These are phyloP conservation scores for Periophthalmodon schlosseri DNA, from an alignment of 2,113 vertebrate genomes.

Conservation along the genomic window DNA sequence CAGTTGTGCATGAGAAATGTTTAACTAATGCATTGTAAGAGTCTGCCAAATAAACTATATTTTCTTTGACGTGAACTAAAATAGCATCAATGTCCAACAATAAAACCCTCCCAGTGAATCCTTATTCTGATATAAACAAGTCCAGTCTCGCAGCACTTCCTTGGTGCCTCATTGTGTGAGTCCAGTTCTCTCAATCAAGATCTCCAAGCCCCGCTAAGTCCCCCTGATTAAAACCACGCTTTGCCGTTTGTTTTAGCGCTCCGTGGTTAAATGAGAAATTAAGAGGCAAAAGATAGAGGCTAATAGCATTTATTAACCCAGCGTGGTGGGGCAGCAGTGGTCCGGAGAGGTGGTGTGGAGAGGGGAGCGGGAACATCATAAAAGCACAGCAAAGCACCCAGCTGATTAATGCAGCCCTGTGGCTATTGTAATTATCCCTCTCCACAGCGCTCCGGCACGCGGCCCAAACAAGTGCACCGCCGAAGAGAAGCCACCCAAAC, in stretches of 20 bases:
- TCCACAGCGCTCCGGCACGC: slow-evolving; percentile 65
- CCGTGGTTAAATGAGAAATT: slow-evolving; percentile 67
- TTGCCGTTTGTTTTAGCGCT: slow-evolving; percentile 50
- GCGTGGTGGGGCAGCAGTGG: slow-evolving; percentile 51
- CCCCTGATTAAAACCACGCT: slow-evolving; percentile 62
- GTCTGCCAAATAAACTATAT: too few species aligned
- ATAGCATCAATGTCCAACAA: background rate
- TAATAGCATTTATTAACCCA: slow-evolving; percentile 76
- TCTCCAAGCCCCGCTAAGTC: slow-evolving; percentile 42
- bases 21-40: too few species aligned
- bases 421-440: slow-evolving; percentile 75
- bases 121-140: slow-evolving; percentile 4
- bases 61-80: background rate
- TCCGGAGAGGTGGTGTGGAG: slow-evolving; percentile 39
- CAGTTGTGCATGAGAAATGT: too few species aligned
- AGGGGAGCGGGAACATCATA: slow-evolving; percentile 59
- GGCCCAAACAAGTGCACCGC: slow-evolving; percentile 57
- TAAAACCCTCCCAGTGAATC: slow-evolving; percentile 12
- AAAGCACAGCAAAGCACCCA: slow-evolving; percentile 67
- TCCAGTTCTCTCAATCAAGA: slow-evolving; percentile 52
- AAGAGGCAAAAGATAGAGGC: slow-evolving; percentile 68
- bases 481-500: slow-evolving; percentile 34
- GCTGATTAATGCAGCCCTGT: slow-evolving; percentile 73
- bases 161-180: slow-evolving; percentile 28
- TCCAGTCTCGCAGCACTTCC: slow-evolving; percentile 23